These are phyloP conservation scores for Ectemnius continuus DNA, from an alignment of 2,888 invertebrate species.

Conservation along the genomic window DNA sequence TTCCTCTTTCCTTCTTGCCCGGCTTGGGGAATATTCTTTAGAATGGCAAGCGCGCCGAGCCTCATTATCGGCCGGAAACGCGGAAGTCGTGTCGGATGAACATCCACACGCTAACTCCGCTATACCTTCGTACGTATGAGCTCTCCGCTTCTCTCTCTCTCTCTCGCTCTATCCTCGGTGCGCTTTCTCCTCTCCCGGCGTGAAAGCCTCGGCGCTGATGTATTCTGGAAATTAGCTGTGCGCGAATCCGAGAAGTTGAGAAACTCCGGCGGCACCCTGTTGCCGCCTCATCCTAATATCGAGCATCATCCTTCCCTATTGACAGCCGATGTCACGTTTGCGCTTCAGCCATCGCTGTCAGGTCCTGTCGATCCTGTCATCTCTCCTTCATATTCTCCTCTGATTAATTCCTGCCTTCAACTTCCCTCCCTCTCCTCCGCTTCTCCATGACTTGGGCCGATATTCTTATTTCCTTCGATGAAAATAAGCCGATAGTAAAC, in stretches of 20 bases:
- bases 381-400: too few relatives aligned
- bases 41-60: constrained; percentile 36
- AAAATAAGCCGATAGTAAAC: neutral
- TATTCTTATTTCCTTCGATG: neutral
- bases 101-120: too few relatives aligned
- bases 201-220: constrained; percentile 10
- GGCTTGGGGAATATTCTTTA: constrained; percentile 37
- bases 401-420: neutral
- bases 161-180: too few relatives aligned
- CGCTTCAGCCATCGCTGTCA: too few relatives aligned
- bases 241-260: constrained; percentile 46
- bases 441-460: neutral
- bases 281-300: constrained; percentile 24
- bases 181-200: neutral
- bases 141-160: too few relatives aligned
- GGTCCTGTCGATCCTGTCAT: too few relatives aligned
- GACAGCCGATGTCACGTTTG: too few relatives aligned
- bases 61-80: constrained; percentile 48
- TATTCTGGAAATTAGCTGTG: constrained; percentile 53
- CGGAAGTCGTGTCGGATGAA: constrained; percentile 42
- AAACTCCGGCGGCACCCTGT: constrained; percentile 40
- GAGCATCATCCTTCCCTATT: neutral
- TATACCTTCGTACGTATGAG: constrained; percentile 12
- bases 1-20: neutral
- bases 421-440: neutral